These are phyloP conservation scores for Glareola pratincola DNA, from an alignment of 2,113 vertebrate species.

Conservation along the genomic window DNA sequence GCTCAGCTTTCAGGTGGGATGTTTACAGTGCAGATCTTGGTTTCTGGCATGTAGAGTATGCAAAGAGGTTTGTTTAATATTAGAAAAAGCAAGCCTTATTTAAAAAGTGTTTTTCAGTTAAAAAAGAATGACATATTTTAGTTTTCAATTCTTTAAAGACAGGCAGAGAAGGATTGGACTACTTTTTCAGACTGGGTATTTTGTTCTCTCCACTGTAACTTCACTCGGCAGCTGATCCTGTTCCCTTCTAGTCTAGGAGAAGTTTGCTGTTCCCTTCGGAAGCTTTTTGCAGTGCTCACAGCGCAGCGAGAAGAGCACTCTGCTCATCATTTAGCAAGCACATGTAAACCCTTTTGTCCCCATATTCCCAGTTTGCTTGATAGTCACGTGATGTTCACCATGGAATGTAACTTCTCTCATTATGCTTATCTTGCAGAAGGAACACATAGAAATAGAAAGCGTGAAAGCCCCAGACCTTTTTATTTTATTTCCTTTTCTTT, in stretches of 20 bases:
- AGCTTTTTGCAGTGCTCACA: neutral
- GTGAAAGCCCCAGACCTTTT: neutral
- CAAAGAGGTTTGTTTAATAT: neutral
- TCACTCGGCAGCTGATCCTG: neutral
- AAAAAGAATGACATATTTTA: accelerated
- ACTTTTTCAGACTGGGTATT: neutral
- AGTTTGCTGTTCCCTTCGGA: neutral
- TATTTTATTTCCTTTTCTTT: neutral
- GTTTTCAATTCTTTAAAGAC: neutral
- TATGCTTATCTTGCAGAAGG: neutral
- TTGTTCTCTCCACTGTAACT: neutral
- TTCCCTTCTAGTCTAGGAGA: neutral
- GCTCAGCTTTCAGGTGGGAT: neutral
- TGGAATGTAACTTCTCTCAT: neutral
- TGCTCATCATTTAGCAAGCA: neutral
- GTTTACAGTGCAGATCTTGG: neutral
- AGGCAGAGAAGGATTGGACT: neutral
- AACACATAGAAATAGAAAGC: neutral
- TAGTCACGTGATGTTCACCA: neutral
- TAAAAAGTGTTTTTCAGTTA: neutral
- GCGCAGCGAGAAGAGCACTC: neutral
- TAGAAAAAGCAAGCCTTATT: neutral
- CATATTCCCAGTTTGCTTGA: neutral
- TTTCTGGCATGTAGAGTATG: neutral
- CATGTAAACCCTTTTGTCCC: neutral